A percentile compares a stretch with the other conserved stretches of the same genome.
phyloP scores from a whole-genome alignment of 1,140 invertebrate genomes.

The Harpegnathos saltator region DNA sequence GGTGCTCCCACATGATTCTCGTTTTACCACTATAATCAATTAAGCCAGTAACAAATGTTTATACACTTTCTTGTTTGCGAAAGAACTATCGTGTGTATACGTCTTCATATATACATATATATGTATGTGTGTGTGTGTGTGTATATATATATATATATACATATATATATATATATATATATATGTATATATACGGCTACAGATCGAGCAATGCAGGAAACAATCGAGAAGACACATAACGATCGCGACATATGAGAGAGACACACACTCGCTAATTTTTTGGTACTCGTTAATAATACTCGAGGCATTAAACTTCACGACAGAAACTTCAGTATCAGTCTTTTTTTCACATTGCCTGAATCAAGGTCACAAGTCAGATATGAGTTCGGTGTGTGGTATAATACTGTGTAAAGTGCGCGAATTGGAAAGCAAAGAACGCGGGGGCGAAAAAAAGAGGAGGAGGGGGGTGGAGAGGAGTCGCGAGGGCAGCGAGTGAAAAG shows the following conservation, averaged over 20 bases:
- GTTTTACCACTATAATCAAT: conserved; percentile 62
- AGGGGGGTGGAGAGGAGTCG: no score
- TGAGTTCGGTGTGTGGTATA: conserved; percentile 27
- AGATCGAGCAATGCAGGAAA: conserved; percentile 42
- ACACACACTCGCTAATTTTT: conserved; percentile 51
- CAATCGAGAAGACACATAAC: conserved; percentile 46
- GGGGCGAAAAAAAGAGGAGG: no score
- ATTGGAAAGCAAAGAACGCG: not conserved
- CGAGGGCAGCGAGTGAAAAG: not conserved
- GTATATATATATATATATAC: no score
- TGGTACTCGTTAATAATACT: conserved; percentile 51
- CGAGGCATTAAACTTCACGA: conserved; percentile 17
- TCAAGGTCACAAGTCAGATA: conserved; percentile 62
- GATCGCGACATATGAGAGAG: conserved; percentile 47
- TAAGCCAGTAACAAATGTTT: conserved; percentile 49
- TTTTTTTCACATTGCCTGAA: conserved; percentile 65
- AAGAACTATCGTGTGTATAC: conserved; percentile 24
- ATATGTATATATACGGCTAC: conserved; percentile 18
- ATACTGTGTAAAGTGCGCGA: not conserved
- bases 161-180: no score
- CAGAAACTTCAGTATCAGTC: conserved; percentile 64
- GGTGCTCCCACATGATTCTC: conserved; percentile 54
- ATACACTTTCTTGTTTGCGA: conserved; percentile 55
- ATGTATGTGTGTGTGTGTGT: no score
- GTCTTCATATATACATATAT: no score